Evolutionary conservation across 2,888 invertebrate genomes (phyloP), one percentile per base, ranked within the genome.

Genomic region (Oligia latruncula): DNA sequence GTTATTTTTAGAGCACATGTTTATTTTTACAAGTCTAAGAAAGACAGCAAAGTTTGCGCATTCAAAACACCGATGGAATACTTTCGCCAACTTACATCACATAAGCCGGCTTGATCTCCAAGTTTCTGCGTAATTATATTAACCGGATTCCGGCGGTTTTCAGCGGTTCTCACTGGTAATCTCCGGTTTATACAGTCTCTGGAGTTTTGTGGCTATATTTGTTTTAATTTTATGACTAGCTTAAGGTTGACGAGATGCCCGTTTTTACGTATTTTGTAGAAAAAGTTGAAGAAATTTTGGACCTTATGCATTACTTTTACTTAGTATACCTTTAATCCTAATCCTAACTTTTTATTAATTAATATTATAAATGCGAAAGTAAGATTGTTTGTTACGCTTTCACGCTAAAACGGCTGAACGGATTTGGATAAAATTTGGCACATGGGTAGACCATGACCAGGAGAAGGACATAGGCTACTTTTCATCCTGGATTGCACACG

Each of bases 91-190:
- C 82, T 75, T 76, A 80, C 77, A 82, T 43, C 84, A 72, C 80
- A 79, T 89, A 88, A 89, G 86, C 89, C 77, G 74, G 52, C 86
- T 79, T 89, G 89, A 88, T 88, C 88, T 89, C 77, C 86, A 89
- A 88, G 80, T 88, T 88, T 81, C 88, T 87, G 52, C 87, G 78
- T 88, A 88, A 88, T 88, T 88, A 89, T 89, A 88, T 88, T 88
- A 88, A 86, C 89, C 86, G 87, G 88, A 89, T 88, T 87, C 70
- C 55, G 81, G 60, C 82, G 88, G 89, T 87, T 88, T 80, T 84
- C 86, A 75, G 77, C 86, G 87, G 86, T 87, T 88, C 81, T 84
- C 80, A 78, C 84, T 89, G 84, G 89, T 89, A 88, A 88, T 89
- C 88, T 87, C 87, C 80, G 55, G 84, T 86, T 88, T 88, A 88